Evolutionary conservation across 2,113 vertebrate species (phyloP), one percentile per base, ranked within the genome.

Genomic region (Todiramphus saurophagus): DNA sequence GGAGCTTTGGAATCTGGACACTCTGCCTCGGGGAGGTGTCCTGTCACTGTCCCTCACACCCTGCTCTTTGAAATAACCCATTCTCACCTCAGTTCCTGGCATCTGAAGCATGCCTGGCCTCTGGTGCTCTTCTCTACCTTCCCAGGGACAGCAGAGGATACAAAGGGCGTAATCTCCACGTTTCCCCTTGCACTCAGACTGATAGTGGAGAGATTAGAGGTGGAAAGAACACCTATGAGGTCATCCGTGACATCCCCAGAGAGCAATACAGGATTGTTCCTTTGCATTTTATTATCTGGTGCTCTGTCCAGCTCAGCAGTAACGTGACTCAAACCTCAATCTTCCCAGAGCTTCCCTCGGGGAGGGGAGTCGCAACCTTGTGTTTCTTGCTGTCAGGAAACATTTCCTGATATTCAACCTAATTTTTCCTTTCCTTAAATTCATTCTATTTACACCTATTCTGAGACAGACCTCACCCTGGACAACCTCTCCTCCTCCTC

Each of bases 161-260:
- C 14, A 0, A 17, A 81, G 87, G 89, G 87, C 16, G 48, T 67
- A 64, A 75, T 43, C 74, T 66, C 55, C 43, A n/a, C 2, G 1
- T 48, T 94, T 95, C 91, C 90, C 14, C 10, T 44, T 0, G 0
- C 10, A 2, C 80, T 82, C 72, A 72, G 80, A 33, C 73, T 8
- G 91, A 56, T 33, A 74, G 11, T 1, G 1, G 69, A 79, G 81
- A 89, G 84, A 41, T 87, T 67, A 64, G 74, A 60, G 88, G 60
- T 94, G 96, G 91, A 95, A 97, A 95, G 78, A 97, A 90, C 86
- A 84, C 77, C 92, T 89, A 63, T 96, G 96, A 97, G 93, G 73
- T 97, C 94, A 95, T 39, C 79, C 58, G 46, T 51, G 68, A 15
- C 14, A 50, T 30, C 95, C 72, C 83, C 0, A 0, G 51, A 69